phyloP scores from a whole-genome alignment of 1,140 invertebrate genomes.

The Episyrphus balteatus region DNA sequence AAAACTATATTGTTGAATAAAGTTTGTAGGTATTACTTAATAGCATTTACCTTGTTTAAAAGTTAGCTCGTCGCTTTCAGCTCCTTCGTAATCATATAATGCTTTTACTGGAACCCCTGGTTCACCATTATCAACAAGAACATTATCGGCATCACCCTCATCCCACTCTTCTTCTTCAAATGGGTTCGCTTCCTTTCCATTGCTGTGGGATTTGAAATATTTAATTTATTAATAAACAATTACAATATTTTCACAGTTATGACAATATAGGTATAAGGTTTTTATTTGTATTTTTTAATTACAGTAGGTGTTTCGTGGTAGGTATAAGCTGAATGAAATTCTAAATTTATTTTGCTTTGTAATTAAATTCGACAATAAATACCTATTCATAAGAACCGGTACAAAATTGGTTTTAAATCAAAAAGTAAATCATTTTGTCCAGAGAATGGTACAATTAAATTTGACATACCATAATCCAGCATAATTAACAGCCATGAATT shows the following conservation, averaged over 20 bases:
- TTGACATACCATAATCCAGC: too few species aligned
- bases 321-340: too few species aligned
- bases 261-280: not conserved
- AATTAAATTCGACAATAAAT: too few species aligned
- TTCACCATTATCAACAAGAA: constrained; percentile 81
- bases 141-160: constrained; percentile 67
- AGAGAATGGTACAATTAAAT: too few species aligned
- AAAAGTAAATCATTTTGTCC: too few species aligned
- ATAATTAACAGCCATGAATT: too few species aligned
- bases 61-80: constrained; percentile 91
- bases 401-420: too few species aligned
- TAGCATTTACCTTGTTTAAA: constrained; percentile 77
- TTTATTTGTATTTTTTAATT: not conserved
- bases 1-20: too few species aligned
- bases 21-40: too few species aligned
- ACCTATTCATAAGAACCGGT: too few species aligned
- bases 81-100: constrained; percentile 91
- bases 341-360: too few species aligned
- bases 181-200: constrained; percentile 58
- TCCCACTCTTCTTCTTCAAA: constrained; percentile 72
- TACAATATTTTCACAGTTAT: constrained; percentile 1
- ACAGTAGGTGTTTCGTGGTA: too few species aligned
- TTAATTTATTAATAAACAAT: not conserved
- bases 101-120: constrained; percentile 88
- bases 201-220: constrained; percentile 37